Percentiles rank a stretch among this genome's conserved stretches.
Conservation (phyloP, 2,113 vertebrate genomes). For the Hucho hucho region DNA sequence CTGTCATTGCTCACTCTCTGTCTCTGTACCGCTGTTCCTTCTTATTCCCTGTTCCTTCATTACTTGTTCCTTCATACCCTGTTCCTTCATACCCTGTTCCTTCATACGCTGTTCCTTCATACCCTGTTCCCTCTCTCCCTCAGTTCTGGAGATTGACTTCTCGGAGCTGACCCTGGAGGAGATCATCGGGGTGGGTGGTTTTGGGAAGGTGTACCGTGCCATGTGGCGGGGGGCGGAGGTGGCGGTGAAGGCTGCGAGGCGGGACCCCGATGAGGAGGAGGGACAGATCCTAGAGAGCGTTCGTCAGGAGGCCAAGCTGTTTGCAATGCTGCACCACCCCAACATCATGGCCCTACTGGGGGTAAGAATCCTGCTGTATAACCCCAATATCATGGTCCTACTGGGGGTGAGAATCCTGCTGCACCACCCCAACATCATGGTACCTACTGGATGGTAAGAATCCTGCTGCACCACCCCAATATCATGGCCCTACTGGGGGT, state of each 20-base stretch:
- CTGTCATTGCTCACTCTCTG: no score
- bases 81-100: no score
- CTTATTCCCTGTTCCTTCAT: no score
- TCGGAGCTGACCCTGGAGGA: slow-evolving; percentile 90
- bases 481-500: no score
- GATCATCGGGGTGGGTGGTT: slow-evolving; percentile 97
- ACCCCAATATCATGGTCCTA: slow-evolving; percentile 94
- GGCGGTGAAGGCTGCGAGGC: slow-evolving; percentile 94
- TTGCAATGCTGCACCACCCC: slow-evolving; percentile 92
- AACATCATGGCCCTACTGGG: slow-evolving; percentile 96
- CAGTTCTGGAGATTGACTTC: slow-evolving; percentile 93
- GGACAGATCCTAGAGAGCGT: slow-evolving; percentile 93
- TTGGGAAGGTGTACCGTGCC: slow-evolving; percentile 95
- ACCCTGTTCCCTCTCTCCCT: slow-evolving; percentile 26
- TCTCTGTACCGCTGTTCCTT: no score
- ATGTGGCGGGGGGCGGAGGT: slow-evolving; percentile 89
- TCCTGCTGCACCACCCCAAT: no score
- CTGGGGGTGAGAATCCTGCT: slow-evolving; percentile 60
- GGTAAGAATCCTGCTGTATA: accelerated
- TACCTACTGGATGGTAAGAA: no score
- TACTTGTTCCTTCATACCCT: no score
- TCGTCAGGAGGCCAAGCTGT: slow-evolving; percentile 95
- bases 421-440: no score
- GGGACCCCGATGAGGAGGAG: slow-evolving; percentile 92
- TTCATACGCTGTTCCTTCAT: background rate